Conservation (phyloP, 2,113 vertebrate genomes). For the Tragulus kanchil region DNA sequence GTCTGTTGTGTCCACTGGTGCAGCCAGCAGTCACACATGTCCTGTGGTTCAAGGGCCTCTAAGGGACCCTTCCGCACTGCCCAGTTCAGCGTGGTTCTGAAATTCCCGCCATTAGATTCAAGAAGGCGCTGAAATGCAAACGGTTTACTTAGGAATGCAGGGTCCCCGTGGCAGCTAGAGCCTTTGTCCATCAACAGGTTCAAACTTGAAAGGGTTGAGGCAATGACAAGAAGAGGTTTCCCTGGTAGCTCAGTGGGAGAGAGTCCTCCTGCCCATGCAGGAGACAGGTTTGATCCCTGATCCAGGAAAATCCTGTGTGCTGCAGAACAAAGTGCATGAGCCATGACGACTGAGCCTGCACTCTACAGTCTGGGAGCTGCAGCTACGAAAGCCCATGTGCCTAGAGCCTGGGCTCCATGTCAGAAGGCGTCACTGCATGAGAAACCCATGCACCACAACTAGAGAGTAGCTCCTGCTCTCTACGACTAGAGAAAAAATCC, state of each 20-base stretch:
- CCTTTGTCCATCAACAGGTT: not conserved
- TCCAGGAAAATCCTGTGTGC: too few species aligned
- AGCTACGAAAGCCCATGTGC: not conserved
- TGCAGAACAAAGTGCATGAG: not conserved
- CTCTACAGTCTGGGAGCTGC: not conserved
- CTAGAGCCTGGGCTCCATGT: not conserved
- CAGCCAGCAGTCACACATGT: fast-evolving
- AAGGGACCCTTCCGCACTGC: not conserved
- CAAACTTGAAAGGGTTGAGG: not conserved
- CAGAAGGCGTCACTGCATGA: not conserved
- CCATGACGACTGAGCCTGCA: not conserved
- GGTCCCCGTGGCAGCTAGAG: not conserved
- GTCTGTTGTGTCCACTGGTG: not conserved
- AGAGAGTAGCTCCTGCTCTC: not conserved
- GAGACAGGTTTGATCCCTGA: not conserved
- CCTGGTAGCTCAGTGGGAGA: not conserved
- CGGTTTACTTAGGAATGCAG: not conserved
- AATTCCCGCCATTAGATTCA: not conserved
- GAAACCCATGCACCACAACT: not conserved
- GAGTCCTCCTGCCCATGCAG: not conserved
- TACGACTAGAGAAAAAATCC: not conserved
- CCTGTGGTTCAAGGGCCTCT: not conserved
- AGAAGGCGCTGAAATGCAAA: not conserved
- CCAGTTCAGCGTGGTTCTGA: not conserved
- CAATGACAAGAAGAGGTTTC: not conserved